These are phyloP conservation scores for Pelochelys cantorii DNA, from an alignment of 2,797 vertebrate species.

Conservation along the genomic window DNA sequence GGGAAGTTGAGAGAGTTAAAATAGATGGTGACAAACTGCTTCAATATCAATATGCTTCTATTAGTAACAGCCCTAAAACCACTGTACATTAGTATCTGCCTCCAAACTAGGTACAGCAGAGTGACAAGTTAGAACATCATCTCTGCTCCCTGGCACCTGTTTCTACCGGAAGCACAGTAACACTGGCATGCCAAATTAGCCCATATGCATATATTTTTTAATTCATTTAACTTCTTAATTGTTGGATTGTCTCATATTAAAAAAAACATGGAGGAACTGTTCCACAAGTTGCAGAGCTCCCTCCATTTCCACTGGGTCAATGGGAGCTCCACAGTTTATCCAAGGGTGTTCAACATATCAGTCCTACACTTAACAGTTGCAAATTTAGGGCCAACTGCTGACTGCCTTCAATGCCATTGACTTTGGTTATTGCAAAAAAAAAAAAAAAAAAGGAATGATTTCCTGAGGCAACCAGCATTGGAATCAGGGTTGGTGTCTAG, in stretches of 20 bases:
- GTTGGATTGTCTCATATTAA: accelerated
- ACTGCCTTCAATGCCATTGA: accelerated
- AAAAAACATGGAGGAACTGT: accelerated
- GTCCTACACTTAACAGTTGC: accelerated
- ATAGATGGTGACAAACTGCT: neutral
- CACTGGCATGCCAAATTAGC: accelerated
- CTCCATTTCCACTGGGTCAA: accelerated
- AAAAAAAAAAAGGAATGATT: accelerated
- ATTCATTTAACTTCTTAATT: neutral
- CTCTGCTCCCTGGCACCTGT: neutral
- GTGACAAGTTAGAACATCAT: accelerated
- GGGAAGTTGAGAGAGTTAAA: neutral
- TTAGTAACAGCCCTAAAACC: accelerated
- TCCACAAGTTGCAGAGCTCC: accelerated
- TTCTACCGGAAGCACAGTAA: neutral
- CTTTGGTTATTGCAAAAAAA: neutral
- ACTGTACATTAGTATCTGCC: accelerated
- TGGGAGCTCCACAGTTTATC: neutral
- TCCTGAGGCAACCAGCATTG: neutral
- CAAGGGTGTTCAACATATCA: neutral
- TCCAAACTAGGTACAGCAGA: accelerated
- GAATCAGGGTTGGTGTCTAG: neutral
- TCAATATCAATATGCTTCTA: neutral
- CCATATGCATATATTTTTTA: neutral
- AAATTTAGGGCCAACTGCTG: accelerated